Evolutionary conservation across 2,888 invertebrate genomes (phyloP).

Genomic region (Calameuta idolon): DNA sequence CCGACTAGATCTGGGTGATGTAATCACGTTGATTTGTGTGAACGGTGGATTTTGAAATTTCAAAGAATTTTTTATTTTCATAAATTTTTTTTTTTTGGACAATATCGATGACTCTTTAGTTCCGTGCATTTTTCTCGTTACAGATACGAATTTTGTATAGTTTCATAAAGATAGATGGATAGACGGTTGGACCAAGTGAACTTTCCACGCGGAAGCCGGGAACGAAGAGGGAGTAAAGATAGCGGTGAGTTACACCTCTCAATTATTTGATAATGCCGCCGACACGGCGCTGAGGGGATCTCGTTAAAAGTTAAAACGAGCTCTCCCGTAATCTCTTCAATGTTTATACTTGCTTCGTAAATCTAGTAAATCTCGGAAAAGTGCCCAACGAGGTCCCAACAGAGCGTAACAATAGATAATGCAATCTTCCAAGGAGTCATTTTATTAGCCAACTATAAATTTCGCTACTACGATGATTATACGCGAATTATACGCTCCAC

Average conservation of each 20-base stretch:
- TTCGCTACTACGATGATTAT: not conserved
- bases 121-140: not conserved
- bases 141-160: not conserved
- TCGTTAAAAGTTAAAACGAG: constrained; percentile 67
- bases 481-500: not conserved
- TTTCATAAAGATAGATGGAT: not conserved
- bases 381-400: constrained; percentile 29
- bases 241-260: constrained; percentile 66
- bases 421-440: constrained; percentile 47
- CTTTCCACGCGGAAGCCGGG: not conserved
- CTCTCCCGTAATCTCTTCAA: constrained; percentile 65
- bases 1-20: not conserved
- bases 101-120: not conserved
- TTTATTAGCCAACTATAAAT: constrained; percentile 12
- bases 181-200: not conserved
- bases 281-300: constrained; percentile 63
- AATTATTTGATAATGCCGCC: constrained; percentile 67
- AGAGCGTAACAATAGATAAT: constrained; percentile 56
- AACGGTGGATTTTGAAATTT: not conserved
- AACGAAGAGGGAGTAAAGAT: constrained; percentile 35
- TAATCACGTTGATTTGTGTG: not conserved
- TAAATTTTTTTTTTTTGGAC: not conserved
- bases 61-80: not conserved
- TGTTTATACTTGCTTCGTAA: constrained; percentile 65
- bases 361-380: constrained; percentile 51